Conservation (phyloP, 2,888 invertebrate species). For the Dryobotodes eremita region DNA sequence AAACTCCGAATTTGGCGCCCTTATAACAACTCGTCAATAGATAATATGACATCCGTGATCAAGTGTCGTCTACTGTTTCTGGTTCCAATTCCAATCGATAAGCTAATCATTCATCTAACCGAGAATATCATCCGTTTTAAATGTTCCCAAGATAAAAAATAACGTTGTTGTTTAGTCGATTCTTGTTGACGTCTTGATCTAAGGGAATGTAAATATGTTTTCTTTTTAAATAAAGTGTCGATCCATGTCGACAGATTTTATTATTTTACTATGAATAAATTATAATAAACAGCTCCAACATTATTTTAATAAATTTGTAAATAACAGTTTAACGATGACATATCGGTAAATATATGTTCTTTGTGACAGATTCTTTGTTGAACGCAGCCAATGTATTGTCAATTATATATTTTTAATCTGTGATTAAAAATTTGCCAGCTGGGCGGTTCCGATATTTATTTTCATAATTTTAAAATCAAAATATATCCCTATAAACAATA, state of each 20-base stretch:
- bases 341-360: too few relatives aligned
- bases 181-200: background rate
- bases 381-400: constrained; percentile 35
- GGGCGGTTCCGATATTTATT: constrained; percentile 85
- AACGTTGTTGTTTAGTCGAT: background rate
- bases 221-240: accelerated
- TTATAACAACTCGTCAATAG: background rate
- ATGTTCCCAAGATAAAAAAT: constrained; percentile 5
- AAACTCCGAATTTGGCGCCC: constrained; percentile 18
- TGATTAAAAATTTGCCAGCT: constrained; percentile 83
- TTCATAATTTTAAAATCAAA: constrained; percentile 71
- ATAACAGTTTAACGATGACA: too few relatives aligned
- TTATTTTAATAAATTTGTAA: background rate
- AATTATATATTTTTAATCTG: constrained; percentile 53
- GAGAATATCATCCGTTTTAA: constrained; percentile 7
- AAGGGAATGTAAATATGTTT: too few relatives aligned
- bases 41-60: background rate
- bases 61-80: background rate
- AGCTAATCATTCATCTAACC: background rate
- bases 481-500: constrained; percentile 46
- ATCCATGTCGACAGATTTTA: background rate
- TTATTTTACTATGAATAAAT: background rate
- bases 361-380: background rate
- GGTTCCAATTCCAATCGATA: constrained; percentile 5
- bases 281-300: background rate